Conservation (phyloP, 2,888 invertebrate genomes). For the Agrenia bidenticulata region DNA sequence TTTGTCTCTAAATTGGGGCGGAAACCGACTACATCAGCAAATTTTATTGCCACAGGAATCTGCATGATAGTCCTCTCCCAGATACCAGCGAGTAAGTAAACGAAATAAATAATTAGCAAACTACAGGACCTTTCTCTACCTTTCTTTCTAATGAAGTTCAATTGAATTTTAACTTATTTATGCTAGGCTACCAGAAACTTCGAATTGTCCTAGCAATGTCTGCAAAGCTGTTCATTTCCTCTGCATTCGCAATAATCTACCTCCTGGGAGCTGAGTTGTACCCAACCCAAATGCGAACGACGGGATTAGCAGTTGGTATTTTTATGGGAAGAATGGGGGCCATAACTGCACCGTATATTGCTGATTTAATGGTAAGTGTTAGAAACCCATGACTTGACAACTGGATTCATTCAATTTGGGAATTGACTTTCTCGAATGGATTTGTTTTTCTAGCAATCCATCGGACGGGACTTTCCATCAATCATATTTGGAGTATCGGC, state of each 20-base stretch:
- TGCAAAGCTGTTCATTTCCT: slow-evolving; percentile 48
- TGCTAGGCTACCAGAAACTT: slow-evolving; percentile 30
- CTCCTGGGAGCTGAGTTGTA: slow-evolving; percentile 49
- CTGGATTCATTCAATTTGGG: neutral
- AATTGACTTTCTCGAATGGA: neutral
- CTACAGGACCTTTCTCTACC: neutral
- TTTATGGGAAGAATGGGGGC: slow-evolving; percentile 48
- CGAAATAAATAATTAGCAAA: neutral
- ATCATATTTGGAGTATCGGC: slow-evolving; percentile 45
- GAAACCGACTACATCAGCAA: slow-evolving; percentile 43
- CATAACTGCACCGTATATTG: slow-evolving; percentile 49
- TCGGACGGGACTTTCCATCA: slow-evolving; percentile 44
- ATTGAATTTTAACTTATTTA: neutral
- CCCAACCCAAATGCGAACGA: slow-evolving; percentile 47
- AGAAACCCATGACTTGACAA: neutral
- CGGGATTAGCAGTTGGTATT: slow-evolving; percentile 40
- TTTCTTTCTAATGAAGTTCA: neutral
- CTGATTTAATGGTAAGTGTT: slow-evolving; percentile 41
- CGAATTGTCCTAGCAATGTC: slow-evolving; percentile 45
- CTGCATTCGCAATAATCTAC: slow-evolving; percentile 47
- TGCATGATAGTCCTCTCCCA: slow-evolving; percentile 36
- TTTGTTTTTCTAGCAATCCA: slow-evolving; percentile 33
- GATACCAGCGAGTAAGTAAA: slow-evolving; percentile 33
- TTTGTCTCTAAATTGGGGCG: slow-evolving; percentile 47
- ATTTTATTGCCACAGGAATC: slow-evolving; percentile 44